These are phyloP conservation scores for Brachionichthys hirsutus DNA, from an alignment of 2,113 vertebrate species.

Conservation along the genomic window DNA sequence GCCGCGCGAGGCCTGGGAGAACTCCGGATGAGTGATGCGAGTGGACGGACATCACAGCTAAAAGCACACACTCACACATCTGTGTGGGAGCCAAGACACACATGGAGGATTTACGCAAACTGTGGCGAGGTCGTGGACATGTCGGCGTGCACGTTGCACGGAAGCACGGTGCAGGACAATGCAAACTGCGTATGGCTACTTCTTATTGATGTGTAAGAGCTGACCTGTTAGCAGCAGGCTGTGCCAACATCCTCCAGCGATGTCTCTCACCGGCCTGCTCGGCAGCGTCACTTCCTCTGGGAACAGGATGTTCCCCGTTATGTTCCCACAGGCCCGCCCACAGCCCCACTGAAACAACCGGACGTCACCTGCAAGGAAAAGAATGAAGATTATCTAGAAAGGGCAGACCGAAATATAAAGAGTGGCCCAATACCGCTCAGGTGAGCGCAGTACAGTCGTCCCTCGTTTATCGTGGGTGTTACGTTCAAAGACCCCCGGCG, in stretches of 20 bases:
- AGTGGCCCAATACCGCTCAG: too few relatives aligned
- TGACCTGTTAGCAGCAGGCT: conserved; percentile 61
- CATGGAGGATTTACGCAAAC: conserved; percentile 38
- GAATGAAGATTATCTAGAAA: too few relatives aligned
- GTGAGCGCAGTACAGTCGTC: too few relatives aligned
- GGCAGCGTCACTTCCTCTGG: conserved; percentile 48
- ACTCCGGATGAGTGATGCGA: conserved; percentile 74
- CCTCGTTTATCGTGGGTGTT: too few relatives aligned
- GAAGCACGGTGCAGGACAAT: conserved; percentile 5
- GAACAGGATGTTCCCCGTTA: conserved; percentile 42
- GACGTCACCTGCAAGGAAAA: conserved; percentile 37
- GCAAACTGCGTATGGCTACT: too few relatives aligned
- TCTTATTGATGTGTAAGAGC: conserved; percentile 2
- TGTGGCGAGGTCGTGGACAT: conserved; percentile 32
- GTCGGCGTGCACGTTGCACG: conserved; percentile 7
- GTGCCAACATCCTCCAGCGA: conserved; percentile 48
- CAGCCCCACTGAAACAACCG: conserved; percentile 57
- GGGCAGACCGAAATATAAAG: too few relatives aligned
- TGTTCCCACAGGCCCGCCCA: conserved; percentile 49
- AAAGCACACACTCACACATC: conserved; percentile 55
- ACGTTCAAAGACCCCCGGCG: too few relatives aligned
- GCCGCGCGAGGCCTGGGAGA: conserved; percentile 66
- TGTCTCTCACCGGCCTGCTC: conserved; percentile 32
- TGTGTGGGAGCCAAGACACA: conserved; percentile 49
- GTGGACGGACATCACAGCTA: conserved; percentile 62